Conservation (phyloP, 2,113 vertebrate genomes). For the Pithys albifrons region DNA sequence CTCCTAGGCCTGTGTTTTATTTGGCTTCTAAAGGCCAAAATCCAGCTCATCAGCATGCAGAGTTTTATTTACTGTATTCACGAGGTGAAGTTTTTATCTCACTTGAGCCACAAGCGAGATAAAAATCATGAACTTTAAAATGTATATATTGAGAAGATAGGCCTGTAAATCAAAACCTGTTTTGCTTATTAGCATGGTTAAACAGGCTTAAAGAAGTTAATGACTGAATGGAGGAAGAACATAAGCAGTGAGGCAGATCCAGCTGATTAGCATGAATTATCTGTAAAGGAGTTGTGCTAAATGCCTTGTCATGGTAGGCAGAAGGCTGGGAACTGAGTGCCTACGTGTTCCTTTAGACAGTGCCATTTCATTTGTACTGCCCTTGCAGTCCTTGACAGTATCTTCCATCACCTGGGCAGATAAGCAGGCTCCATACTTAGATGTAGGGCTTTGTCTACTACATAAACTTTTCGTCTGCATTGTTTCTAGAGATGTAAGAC, state of each 20-base stretch:
- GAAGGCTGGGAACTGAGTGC: background rate
- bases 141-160: background rate
- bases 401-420: background rate
- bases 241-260: background rate
- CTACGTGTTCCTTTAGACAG: background rate
- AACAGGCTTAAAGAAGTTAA: background rate
- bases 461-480: background rate
- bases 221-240: background rate
- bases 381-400: rapidly evolving
- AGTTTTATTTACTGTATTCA: slow-evolving; percentile 37
- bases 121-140: slow-evolving; percentile 2
- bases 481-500: background rate
- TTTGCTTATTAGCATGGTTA: background rate
- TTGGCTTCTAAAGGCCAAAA: background rate
- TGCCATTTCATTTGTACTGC: background rate
- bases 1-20: background rate
- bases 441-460: background rate
- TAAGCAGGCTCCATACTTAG: background rate
- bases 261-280: background rate
- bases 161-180: background rate
- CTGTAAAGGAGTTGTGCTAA: slow-evolving; percentile 16
- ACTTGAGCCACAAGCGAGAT: background rate
- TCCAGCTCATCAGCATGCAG: background rate
- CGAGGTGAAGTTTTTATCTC: slow-evolving; percentile 3
- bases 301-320: background rate